Evolutionary conservation across 2,113 vertebrate genomes (phyloP), one percentile per base, ranked within the genome.

Genomic region (Laticauda colubrina): DNA sequence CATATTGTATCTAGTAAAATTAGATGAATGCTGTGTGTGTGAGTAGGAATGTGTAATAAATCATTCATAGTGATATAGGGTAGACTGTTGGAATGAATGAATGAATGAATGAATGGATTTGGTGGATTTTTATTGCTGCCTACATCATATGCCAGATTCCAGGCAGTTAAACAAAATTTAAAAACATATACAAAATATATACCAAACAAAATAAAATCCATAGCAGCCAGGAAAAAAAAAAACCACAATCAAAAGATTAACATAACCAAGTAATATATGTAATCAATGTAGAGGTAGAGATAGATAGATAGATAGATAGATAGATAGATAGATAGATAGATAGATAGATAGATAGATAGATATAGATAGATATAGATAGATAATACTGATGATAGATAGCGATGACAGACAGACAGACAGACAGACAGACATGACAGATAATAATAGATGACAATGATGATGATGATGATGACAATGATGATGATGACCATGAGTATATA

Each of bases 1-100:
- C 75, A 81, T 29, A 86, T 85, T 94, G 89, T 24, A 54, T 94
- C 96, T 96, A 95, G 95, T 61, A 93, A 88, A 39, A 94, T 92
- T 59, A 95, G 95, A 93, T 91, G 87, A 94, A 95, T 90, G 69
- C n/a, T 18, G 2, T 75, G 2, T 81, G 34, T 81, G 5, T 75
- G 18, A 18, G 14, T 75, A 34, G 34, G 69, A 12, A 11, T 26
- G 23, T 48, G 45, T 26, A 94, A 96, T 57, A 92, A 95, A 96
- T 96, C 69, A 81, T 34, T 81, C 15, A 81, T 81, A 9, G 18
- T 39, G 34, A 9, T 39, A 81, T 81, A 81, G 5, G 3, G 34
- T 81, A 81, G 75, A 43, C 5, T 81, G 34, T 9, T 21, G 34
- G 69, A 39, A 39, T 39, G 69, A 81, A 61, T 26, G 57, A 61